phyloP scores from a whole-genome alignment of 2,888 invertebrate genomes.

The Onchidella celtica region DNA sequence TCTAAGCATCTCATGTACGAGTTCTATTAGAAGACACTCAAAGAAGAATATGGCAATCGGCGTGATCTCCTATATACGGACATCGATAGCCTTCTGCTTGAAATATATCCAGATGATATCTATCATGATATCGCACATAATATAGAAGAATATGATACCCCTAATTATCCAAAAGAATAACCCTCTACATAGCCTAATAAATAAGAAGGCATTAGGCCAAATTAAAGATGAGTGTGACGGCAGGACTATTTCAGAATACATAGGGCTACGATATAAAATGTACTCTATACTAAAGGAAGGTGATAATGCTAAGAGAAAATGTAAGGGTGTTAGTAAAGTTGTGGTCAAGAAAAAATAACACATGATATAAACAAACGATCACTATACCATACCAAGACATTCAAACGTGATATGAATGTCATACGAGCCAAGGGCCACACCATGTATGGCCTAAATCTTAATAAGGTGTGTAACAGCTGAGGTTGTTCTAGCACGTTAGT shows the following conservation, averaged over 20 bases:
- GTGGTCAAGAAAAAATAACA: not conserved
- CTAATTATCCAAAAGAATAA: not conserved
- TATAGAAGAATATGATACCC: not conserved
- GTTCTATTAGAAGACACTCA: not conserved
- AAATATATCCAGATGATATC: not conserved
- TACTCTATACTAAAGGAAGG: not conserved
- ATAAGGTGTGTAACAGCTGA: too few species aligned
- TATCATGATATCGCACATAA: conserved; percentile 6
- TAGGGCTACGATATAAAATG: not conserved
- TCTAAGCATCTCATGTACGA: not conserved
- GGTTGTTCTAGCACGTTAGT: too few species aligned
- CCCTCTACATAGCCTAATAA: not conserved
- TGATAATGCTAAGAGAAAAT: not conserved
- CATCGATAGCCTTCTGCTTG: not conserved
- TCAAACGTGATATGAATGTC: too few species aligned
- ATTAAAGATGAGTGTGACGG: not conserved
- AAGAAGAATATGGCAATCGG: not conserved
- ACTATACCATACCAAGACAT: too few species aligned
- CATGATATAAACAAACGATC: too few species aligned
- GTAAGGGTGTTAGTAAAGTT: not conserved
- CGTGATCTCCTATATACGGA: not conserved
- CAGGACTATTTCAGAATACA: not conserved
- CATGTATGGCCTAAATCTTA: too few species aligned
- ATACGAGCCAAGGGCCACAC: too few species aligned
- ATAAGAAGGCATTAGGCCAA: not conserved